A percentile compares a stretch with the other conserved stretches of the same genome.
phyloP scores from a whole-genome alignment of 2,113 vertebrate species.

The Puma concolor region DNA sequence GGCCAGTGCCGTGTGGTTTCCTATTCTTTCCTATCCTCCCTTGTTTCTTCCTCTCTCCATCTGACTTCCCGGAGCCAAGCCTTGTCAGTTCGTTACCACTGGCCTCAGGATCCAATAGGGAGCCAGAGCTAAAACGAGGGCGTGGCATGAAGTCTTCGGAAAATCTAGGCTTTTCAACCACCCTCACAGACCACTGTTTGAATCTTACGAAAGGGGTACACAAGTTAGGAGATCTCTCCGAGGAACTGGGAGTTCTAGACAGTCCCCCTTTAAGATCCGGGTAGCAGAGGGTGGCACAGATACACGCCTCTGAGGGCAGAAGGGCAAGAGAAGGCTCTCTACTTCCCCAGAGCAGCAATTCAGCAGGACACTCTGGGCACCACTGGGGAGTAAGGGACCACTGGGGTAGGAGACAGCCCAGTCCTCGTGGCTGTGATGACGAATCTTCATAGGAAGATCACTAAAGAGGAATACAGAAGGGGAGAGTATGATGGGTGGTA shows the following conservation, averaged over 20 bases:
- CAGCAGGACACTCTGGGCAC: neutral
- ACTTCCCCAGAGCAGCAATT: neutral
- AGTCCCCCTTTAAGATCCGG: neutral
- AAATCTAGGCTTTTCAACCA: neutral
- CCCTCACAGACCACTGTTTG: too few relatives aligned
- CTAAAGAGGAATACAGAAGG: neutral
- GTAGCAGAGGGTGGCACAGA: neutral
- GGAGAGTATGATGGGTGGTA: too few relatives aligned
- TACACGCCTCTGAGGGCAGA: neutral
- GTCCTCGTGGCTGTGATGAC: neutral
- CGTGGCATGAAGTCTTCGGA: neutral
- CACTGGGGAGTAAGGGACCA: neutral
- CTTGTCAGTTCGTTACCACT: neutral
- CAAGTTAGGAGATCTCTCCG: neutral
- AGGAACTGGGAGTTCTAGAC: neutral
- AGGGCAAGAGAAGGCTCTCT: neutral
- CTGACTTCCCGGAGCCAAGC: neutral
- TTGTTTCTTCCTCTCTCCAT: neutral
- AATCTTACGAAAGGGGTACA: neutral
- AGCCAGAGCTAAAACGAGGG: neutral
- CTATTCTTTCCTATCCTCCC: neutral
- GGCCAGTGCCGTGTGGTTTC: rapidly evolving
- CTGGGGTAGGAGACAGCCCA: neutral
- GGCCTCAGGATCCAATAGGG: neutral
- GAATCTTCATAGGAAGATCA: neutral